Evolutionary conservation across 2,888 invertebrate genomes (phyloP).

Genomic region (Troides oblongomaculatus): DNA sequence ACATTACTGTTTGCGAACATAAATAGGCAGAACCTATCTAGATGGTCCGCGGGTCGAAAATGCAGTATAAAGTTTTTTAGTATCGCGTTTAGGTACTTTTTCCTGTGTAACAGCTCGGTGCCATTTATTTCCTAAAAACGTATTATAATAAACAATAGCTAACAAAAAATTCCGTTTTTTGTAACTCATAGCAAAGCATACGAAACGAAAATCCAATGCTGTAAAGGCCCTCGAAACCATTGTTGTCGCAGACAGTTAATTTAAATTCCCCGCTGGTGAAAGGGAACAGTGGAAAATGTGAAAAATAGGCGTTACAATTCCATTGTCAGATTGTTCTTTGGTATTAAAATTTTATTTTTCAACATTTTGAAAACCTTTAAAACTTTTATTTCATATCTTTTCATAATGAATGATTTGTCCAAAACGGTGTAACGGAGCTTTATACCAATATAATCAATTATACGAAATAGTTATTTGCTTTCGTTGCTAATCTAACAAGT

Average conservation of each 20-base stretch:
- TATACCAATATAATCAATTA: too few relatives aligned
- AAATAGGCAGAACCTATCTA: too few relatives aligned
- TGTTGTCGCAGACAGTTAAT: constrained; percentile 79
- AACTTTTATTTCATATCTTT: background rate
- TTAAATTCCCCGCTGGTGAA: constrained; percentile 76
- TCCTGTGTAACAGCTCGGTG: background rate
- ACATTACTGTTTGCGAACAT: too few relatives aligned
- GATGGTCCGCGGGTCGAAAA: too few relatives aligned
- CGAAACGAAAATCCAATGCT: constrained; percentile 28
- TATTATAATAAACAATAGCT: constrained; percentile 19
- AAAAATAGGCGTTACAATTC: constrained; percentile 60
- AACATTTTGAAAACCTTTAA: background rate
- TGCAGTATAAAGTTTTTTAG: background rate
- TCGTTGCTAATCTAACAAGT: too few relatives aligned
- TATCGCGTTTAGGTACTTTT: constrained; percentile 1
- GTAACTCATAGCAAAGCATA: constrained; percentile 9
- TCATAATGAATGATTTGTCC: background rate
- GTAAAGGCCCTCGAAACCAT: constrained; percentile 43
- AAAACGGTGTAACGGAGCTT: background rate
- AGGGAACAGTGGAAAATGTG: constrained; percentile 77
- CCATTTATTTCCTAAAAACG: constrained; percentile 19
- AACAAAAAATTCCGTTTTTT: constrained; percentile 23
- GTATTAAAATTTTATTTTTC: constrained; percentile 8
- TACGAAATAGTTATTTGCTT: too few relatives aligned
- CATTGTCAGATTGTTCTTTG: constrained; percentile 69